Conservation (phyloP, 1,140 invertebrate genomes). For the Cylas formicarius region DNA sequence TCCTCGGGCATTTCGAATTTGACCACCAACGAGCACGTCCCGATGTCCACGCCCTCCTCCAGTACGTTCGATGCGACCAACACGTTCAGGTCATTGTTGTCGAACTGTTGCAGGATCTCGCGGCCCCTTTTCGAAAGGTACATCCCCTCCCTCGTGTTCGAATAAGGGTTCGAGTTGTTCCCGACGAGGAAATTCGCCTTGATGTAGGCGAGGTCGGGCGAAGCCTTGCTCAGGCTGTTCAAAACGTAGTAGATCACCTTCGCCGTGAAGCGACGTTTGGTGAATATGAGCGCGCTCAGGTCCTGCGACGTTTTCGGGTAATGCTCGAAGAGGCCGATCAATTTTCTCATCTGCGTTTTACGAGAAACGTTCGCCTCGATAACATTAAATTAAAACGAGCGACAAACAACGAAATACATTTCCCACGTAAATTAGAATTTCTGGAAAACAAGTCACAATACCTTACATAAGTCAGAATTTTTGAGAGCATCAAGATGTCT, state of each 20-base stretch:
- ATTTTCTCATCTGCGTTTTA: constrained; percentile 42
- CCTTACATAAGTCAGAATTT: no score
- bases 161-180: constrained; percentile 46
- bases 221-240: constrained; percentile 45
- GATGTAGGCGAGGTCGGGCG: constrained; percentile 50
- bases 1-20: constrained; percentile 61
- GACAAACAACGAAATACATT: no score
- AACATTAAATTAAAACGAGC: neutral
- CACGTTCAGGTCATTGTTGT: constrained; percentile 59
- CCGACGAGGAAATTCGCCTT: constrained; percentile 69
- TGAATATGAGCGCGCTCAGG: constrained; percentile 78
- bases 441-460: no score
- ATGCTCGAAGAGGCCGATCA: constrained; percentile 50
- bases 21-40: constrained; percentile 74
- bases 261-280: constrained; percentile 66
- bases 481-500: no score
- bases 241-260: constrained; percentile 70
- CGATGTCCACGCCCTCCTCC: constrained; percentile 83
- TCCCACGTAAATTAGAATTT: no score
- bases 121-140: constrained; percentile 50
- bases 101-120: constrained; percentile 48
- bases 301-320: constrained; percentile 42
- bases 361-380: neutral
- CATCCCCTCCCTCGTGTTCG: constrained; percentile 48
- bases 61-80: constrained; percentile 64